phyloP scores from a whole-genome alignment of 2,888 invertebrate genomes.

The Ectemnius cavifrons region DNA sequence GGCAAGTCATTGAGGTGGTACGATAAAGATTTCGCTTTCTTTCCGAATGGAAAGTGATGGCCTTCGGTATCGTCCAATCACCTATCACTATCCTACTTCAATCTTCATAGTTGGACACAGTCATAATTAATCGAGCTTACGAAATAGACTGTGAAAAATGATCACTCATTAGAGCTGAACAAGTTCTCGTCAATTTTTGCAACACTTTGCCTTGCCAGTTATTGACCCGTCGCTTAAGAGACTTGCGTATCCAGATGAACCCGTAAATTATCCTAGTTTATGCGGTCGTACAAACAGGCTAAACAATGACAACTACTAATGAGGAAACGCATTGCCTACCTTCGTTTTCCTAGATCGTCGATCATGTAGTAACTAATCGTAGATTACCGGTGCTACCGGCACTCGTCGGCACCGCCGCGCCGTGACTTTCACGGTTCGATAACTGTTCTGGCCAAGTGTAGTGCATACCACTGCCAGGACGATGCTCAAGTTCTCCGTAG shows the following conservation, averaged over 20 bases:
- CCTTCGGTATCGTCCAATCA: constrained; percentile 41
- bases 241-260: too few species aligned
- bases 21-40: constrained; percentile 59
- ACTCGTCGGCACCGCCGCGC: constrained; percentile 19
- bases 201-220: too few species aligned
- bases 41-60: constrained; percentile 62
- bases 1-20: constrained; percentile 48
- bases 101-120: constrained; percentile 13
- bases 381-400: constrained; percentile 13
- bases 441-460: constrained; percentile 38
- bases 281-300: too few species aligned
- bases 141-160: too few species aligned
- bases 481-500: too few species aligned
- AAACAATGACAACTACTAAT: background rate
- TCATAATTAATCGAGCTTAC: too few species aligned
- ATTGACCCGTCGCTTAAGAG: too few species aligned
- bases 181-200: too few species aligned
- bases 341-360: constrained; percentile 11
- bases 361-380: constrained; percentile 16
- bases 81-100: constrained; percentile 5
- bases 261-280: too few species aligned
- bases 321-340: background rate
- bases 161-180: too few species aligned
- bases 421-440: constrained; percentile 52
- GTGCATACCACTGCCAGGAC: background rate